These are phyloP conservation scores for Boloria euphrosyne DNA, from an alignment of 2,888 invertebrate genomes.

Conservation along the genomic window DNA sequence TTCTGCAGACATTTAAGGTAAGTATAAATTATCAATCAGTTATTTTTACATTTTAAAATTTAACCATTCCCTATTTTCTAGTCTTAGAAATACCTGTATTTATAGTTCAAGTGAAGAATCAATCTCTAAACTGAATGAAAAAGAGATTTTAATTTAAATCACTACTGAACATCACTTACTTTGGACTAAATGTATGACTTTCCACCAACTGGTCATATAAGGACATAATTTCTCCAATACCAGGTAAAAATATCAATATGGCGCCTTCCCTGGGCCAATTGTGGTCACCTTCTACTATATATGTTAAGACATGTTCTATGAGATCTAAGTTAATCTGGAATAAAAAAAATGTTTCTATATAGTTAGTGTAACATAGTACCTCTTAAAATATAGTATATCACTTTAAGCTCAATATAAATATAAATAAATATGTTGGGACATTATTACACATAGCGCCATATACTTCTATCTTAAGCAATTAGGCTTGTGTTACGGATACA, in stretches of 20 bases:
- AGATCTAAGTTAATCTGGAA: slow-evolving; percentile 87
- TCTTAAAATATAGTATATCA: too few relatives aligned
- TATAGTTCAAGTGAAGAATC: too few relatives aligned
- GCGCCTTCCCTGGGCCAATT: slow-evolving; percentile 86
- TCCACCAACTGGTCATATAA: slow-evolving; percentile 86
- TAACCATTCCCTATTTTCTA: neutral
- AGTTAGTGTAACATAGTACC: neutral
- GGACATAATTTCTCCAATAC: slow-evolving; percentile 89
- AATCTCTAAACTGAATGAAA: too few relatives aligned
- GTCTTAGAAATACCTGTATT: neutral
- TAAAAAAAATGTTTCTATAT: slow-evolving; percentile 4
- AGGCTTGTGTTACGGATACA: too few relatives aligned
- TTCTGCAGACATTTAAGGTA: too few relatives aligned
- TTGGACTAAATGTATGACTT: slow-evolving; percentile 84
- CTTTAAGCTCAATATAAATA: too few relatives aligned
- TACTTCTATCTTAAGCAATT: too few relatives aligned
- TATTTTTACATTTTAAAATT: too few relatives aligned
- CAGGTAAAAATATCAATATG: slow-evolving; percentile 91
- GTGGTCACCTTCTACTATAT: slow-evolving; percentile 87
- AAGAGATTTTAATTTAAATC: neutral
- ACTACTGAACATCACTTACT: slow-evolving; percentile 58
- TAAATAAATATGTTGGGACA: too few relatives aligned
- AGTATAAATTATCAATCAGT: too few relatives aligned
- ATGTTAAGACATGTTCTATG: slow-evolving; percentile 86
- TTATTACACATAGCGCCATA: too few relatives aligned